phyloP scores from a whole-genome alignment of 2,797 vertebrate genomes.

The Dendrocincla tyrannina region DNA sequence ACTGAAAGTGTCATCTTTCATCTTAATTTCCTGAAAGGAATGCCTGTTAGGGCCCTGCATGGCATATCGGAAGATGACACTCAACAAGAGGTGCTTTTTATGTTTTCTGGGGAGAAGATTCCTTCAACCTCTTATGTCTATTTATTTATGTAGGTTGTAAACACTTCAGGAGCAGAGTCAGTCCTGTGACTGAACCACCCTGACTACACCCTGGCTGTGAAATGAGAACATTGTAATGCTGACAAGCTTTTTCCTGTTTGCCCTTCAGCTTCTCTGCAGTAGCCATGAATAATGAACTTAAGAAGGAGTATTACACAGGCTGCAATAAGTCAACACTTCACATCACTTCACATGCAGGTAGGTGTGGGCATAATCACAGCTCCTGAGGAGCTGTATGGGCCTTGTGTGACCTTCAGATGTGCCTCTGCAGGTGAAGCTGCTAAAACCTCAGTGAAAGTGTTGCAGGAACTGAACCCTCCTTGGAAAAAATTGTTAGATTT shows the following conservation, averaged over 20 bases:
- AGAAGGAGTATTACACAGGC: neutral
- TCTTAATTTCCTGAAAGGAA: neutral
- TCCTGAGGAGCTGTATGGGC: fast-evolving
- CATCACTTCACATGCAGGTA: neutral
- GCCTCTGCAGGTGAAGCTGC: neutral
- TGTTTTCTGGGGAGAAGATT: neutral
- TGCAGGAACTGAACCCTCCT: neutral
- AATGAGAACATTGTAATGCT: neutral
- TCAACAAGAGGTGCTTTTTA: neutral
- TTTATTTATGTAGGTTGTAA: neutral
- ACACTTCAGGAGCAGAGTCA: neutral
- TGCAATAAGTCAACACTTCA: neutral
- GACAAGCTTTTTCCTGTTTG: neutral
- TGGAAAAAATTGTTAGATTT: fast-evolving
- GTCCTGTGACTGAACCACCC: neutral
- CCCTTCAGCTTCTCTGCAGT: neutral
- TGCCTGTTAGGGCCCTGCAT: neutral
- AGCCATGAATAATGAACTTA: neutral
- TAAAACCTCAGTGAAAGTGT: neutral
- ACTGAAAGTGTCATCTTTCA: neutral
- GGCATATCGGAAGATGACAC: neutral
- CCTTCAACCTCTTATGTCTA: neutral
- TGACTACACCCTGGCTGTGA: neutral
- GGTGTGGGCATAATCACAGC: neutral
- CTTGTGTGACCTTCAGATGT: neutral